Percentiles rank a stretch among this genome's conserved stretches.
These are phyloP conservation scores for Drosophila triauraria DNA, from an alignment of 1,140 invertebrate species.

Conservation along the genomic window DNA sequence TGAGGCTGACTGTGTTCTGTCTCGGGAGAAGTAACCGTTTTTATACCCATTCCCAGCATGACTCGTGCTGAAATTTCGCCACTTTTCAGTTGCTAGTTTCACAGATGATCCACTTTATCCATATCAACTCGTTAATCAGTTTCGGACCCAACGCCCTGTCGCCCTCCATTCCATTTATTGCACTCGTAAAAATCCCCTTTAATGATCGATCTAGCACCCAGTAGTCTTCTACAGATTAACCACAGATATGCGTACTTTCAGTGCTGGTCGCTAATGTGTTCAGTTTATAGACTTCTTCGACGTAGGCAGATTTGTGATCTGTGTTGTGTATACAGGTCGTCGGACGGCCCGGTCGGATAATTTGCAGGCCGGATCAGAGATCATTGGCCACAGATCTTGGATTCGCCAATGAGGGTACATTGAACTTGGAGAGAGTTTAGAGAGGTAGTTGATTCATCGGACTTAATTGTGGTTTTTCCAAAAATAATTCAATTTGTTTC, in stretches of 20 bases:
- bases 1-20: conserved; percentile 44
- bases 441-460: conserved; percentile 15
- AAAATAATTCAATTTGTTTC: background rate
- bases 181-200: conserved; percentile 62
- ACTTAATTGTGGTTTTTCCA: background rate
- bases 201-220: conserved; percentile 70
- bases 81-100: conserved; percentile 33
- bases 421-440: conserved; percentile 49
- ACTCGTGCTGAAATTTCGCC: conserved; percentile 32
- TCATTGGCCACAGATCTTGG: conserved; percentile 26
- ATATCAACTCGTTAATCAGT: conserved; percentile 73
- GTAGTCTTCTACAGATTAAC: conserved; percentile 30
- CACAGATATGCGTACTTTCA: conserved; percentile 16
- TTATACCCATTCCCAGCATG: conserved; percentile 38
- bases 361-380: conserved; percentile 35
- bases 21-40: conserved; percentile 11
- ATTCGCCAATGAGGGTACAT: conserved; percentile 27
- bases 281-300: conserved; percentile 51
- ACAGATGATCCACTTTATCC: conserved; percentile 36
- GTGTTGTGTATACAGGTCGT: conserved; percentile 16
- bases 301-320: conserved; percentile 32
- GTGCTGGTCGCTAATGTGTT: conserved; percentile 57
- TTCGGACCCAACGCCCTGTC: conserved; percentile 9
- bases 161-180: conserved; percentile 52
- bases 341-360: conserved; percentile 30